A percentile compares a stretch with the other conserved stretches of the same genome.
Evolutionary conservation across 2,888 invertebrate genomes (phyloP).

Genomic region (Drosophila suboccidentalis): DNA sequence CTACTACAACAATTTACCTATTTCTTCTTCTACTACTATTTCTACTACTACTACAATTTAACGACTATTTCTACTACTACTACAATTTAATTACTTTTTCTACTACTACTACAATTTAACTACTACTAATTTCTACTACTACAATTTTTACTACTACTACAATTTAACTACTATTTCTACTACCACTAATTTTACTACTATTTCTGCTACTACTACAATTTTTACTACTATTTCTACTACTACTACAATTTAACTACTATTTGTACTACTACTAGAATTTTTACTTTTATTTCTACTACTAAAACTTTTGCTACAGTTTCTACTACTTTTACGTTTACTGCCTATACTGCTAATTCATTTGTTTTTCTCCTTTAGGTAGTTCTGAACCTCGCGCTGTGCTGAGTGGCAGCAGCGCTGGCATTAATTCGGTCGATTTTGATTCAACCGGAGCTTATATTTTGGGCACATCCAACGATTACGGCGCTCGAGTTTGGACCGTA

Average conservation of each 20-base stretch:
- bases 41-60: too few relatives aligned
- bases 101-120: neutral
- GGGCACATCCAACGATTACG: slow-evolving; percentile 98
- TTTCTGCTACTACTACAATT: too few relatives aligned
- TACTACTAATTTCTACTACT: too few relatives aligned
- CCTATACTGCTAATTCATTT: neutral
- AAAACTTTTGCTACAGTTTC: neutral
- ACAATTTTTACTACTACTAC: neutral
- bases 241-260: neutral
- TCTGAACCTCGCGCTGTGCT: slow-evolving; percentile 92
- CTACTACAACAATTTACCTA: neutral
- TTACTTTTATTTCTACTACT: neutral
- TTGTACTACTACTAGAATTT: neutral
- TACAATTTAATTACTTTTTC: neutral
- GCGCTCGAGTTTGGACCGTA: slow-evolving; percentile 98
- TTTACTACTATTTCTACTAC: neutral
- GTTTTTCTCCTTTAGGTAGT: slow-evolving; percentile 86
- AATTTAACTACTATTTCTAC: neutral
- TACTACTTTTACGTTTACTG: neutral
- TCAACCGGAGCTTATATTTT: slow-evolving; percentile 94
- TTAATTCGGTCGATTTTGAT: slow-evolving; percentile 98
- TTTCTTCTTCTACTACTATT: neutral
- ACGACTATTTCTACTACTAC: too few relatives aligned
- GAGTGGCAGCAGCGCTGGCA: slow-evolving; percentile 97
- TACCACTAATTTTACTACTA: slow-evolving; percentile 44